A percentile compares a stretch with the other conserved stretches of the same genome.
Conservation (phyloP, 92 coral and sea anemone genomes). For the Parazoanthus atlanticus region DNA sequence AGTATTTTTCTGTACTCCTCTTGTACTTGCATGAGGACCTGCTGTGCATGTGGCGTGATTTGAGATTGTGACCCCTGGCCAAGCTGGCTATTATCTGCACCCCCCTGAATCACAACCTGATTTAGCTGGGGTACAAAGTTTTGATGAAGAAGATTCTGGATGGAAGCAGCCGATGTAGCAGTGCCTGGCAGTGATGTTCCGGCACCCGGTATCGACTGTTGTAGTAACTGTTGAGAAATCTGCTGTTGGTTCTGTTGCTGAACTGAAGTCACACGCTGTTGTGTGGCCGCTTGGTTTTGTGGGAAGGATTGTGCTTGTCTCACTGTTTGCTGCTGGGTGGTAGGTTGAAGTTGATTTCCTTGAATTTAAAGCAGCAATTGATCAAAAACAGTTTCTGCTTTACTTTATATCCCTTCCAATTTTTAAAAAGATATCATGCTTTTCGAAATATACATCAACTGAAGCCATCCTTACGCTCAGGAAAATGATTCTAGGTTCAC, state of each 20-base stretch:
- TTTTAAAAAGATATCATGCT: too few species aligned
- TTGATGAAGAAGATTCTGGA: conserved; percentile 61
- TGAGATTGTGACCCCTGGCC: conserved; percentile 16
- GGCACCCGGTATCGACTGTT: conserved; percentile 88
- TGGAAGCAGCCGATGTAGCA: conserved; percentile 29
- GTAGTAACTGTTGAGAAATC: conserved; percentile 83
- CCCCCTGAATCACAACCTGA: conserved; percentile 55
- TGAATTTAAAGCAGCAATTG: background rate
- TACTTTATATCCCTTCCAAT: too few species aligned
- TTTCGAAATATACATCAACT: too few species aligned
- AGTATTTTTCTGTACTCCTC: conserved; percentile 90
- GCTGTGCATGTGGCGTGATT: conserved; percentile 33
- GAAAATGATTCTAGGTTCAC: too few species aligned
- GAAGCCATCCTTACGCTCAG: too few species aligned
- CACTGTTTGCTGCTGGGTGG: conserved; percentile 43
- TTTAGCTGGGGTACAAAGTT: conserved; percentile 69
- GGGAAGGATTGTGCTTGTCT: conserved; percentile 55
- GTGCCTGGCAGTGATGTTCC: conserved; percentile 65
- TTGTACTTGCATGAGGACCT: conserved; percentile 82
- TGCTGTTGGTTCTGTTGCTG: conserved; percentile 89
- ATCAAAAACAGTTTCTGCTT: background rate
- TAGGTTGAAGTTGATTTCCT: conserved; percentile 47
- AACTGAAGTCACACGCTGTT: conserved; percentile 49
- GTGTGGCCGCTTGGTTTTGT: conserved; percentile 52
- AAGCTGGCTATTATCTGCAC: conserved; percentile 8